Base-by-base conservation (phyloP, 2,113 vertebrate species). In the Recurvirostra avosetta region DNA sequence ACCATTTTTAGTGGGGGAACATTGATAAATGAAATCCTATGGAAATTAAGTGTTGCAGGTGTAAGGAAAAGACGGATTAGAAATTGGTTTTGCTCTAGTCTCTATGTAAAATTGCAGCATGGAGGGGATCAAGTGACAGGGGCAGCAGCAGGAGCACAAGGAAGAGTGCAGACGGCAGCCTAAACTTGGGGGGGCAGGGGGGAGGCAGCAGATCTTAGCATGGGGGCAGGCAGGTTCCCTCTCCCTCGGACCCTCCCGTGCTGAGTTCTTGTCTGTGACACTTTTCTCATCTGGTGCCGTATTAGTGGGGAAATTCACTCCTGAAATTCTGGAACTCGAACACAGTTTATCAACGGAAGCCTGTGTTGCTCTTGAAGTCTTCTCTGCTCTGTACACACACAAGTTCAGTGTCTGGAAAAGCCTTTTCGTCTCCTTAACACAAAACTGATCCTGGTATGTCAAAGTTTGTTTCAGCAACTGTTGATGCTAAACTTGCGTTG, bases 401-500 rank as follows among this genome's bases (percentile, higher is more conserved):
- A 41, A 66, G 41, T 63, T 62, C 38, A 38, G 53, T 41, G 29
- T 65, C 86, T 73, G 68, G 36, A 62, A 65, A 67, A 92, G 8
- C 17, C 13, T 59, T 40, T 89, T 30, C 55, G 47, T 50, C 59
- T 94, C 58, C 32, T 65, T 27, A 26, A 25, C 1, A 0, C 38
- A 59, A n/a, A 94, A 49, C 38, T 13, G 41, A 59, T 78, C 43
- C 62, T 91, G 59, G 16, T 61, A 40, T 73, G 80, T 65, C 14
- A 4, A 18, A 75, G 63, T 77, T 94, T 77, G 50, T 77, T 83
- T n/a, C 63, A 77, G 63, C 38, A 78, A 47, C 26, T 71, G 55
- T 77, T 77, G 76, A 50, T 84, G 71, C 50, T 80, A 17, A 95
- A 88, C 32, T 78, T 49, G 20, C 90, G 40, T 85, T 97, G 52